Evolutionary conservation across 2,113 vertebrate genomes (phyloP), one percentile per base, ranked within the genome.

Genomic region (Aspiorhynchus laticeps): DNA sequence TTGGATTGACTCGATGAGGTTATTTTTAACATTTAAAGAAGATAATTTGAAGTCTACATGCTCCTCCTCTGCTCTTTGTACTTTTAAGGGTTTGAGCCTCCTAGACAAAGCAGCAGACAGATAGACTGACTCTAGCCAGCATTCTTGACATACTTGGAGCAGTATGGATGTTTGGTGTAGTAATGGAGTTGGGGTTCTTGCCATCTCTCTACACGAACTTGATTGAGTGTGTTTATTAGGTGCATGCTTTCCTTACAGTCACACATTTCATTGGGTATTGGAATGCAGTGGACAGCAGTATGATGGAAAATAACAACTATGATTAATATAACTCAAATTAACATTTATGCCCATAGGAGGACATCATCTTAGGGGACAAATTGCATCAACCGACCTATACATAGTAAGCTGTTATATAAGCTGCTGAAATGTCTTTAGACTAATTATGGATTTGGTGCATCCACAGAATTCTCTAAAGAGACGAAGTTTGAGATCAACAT

Each of bases 401-500:
- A 81, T 63, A 41, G 33, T 12, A 9, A 83, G 7, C 5, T 12
- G 48, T 65, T 63, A 71, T 56, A 17, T 78, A 31, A 46, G 69
- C 48, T 51, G 56, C 28, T 83, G 38, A 91, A 91, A 38, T 85
- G 17, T 78, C 1, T 56, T 53, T 9, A 12, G 76, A 78, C 15
- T 78, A 33, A 78, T 78, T 53, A 51, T 53, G 46, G n/a, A 53
- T 78, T 0, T 53, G 46, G 48, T 78, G 46, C 17, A 11, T 78
- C 87, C 85, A 73, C 93, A 99, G 97, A 97, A 95, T 92, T 96
- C 97, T 87, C 89, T 97, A 92, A 99, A 96, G 95, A 98, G 96
- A 91, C 95, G 96, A 90, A 95, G 95, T 33, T 91, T 95, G 77
- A 95, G 96, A 80, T 96, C 97, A 14, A 92, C 96, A 4, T 7